These are phyloP conservation scores for Thaleichthys pacificus DNA, from an alignment of 2,797 vertebrate species.

Conservation along the genomic window DNA sequence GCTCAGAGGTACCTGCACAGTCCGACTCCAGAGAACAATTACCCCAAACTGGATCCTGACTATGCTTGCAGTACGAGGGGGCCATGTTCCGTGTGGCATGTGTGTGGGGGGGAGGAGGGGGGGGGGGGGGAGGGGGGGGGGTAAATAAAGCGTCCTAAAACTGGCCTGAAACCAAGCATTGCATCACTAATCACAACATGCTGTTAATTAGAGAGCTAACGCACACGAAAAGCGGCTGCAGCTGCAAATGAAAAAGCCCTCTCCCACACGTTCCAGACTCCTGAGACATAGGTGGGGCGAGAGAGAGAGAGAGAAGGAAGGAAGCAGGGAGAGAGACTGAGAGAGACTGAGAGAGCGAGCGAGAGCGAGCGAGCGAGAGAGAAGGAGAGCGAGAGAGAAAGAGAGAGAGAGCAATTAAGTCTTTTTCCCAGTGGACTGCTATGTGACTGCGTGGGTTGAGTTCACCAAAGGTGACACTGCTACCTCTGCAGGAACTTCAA, in stretches of 20 bases:
- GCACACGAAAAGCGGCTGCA: neutral
- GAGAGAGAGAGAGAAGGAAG: neutral
- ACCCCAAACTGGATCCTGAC: neutral
- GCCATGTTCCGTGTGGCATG: too few relatives aligned
- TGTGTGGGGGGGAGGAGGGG: too few relatives aligned
- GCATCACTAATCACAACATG: slow-evolving; percentile 12
- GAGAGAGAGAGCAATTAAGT: slow-evolving; percentile 53
- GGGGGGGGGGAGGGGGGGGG: too few relatives aligned
- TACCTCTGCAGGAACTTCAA: slow-evolving; percentile 48
- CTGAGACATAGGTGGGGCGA: slow-evolving; percentile 40
- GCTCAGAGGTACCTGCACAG: slow-evolving; percentile 37
- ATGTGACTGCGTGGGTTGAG: slow-evolving; percentile 55
- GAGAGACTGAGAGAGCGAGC: neutral
- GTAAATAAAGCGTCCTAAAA: neutral
- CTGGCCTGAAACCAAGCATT: neutral
- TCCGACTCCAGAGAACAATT: slow-evolving; percentile 46
- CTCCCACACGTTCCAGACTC: slow-evolving; percentile 24
- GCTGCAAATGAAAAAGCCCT: slow-evolving; percentile 1
- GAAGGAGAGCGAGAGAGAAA: neutral
- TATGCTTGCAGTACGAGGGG: neutral
- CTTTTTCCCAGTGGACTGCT: slow-evolving; percentile 45
- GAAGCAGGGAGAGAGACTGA: slow-evolving; percentile 1
- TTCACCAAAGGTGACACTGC: slow-evolving; percentile 53
- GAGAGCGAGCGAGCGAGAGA: slow-evolving; percentile 27
- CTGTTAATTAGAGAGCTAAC: slow-evolving; percentile 27